Evolutionary conservation across 2,888 invertebrate genomes (phyloP).

Genomic region (Apamea anceps): DNA sequence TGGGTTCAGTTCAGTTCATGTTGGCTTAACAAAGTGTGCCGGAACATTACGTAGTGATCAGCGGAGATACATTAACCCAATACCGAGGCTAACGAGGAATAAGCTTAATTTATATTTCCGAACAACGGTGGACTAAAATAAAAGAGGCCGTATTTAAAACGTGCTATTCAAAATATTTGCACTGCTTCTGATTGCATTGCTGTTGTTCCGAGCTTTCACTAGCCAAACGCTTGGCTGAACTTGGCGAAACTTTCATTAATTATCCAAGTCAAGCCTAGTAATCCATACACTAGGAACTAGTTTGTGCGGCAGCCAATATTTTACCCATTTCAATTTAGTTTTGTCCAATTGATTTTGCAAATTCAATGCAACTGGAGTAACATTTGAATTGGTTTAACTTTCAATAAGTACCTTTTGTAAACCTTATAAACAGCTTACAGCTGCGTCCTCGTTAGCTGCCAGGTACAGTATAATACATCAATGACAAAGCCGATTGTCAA

Average conservation of each 20-base stretch:
- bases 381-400: constrained; percentile 38
- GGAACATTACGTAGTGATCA: constrained; percentile 31
- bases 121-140: constrained; percentile 39
- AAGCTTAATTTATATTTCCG: constrained; percentile 49
- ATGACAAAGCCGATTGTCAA: constrained; percentile 32
- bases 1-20: constrained; percentile 25
- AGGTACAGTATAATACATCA: constrained; percentile 24
- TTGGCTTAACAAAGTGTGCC: constrained; percentile 21
- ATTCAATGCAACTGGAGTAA: constrained; percentile 33
- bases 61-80: constrained; percentile 37
- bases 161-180: constrained; percentile 58
- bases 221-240: constrained; percentile 55
- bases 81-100: constrained; percentile 20
- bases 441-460: constrained; percentile 35
- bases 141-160: constrained; percentile 50
- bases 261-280: constrained; percentile 55
- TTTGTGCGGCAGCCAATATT: constrained; percentile 56
- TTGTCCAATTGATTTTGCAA: constrained; percentile 50
- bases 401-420: constrained; percentile 25
- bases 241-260: constrained; percentile 66
- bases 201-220: constrained; percentile 56
- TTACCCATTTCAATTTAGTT: constrained; percentile 47
- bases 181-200: constrained; percentile 55
- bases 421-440: constrained; percentile 32
- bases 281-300: constrained; percentile 50